Conservation (phyloP, 2,888 invertebrate genomes). For the Masnerella sp. region DNA sequence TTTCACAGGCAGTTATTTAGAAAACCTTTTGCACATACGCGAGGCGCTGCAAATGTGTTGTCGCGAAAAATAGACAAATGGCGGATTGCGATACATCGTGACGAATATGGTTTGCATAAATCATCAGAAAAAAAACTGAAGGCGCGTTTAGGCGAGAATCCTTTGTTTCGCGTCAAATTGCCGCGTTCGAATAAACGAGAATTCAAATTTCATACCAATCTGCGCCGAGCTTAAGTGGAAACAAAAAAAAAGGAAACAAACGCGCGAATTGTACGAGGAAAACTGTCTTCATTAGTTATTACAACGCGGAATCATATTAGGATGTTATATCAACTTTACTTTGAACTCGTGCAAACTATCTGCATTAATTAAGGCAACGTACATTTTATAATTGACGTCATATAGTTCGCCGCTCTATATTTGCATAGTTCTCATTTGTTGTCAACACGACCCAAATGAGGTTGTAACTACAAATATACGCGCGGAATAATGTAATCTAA, state of each 20-base stretch:
- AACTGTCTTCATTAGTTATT: conserved; percentile 40
- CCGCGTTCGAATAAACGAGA: conserved; percentile 21
- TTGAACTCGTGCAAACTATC: conserved; percentile 42
- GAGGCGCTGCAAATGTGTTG: conserved; percentile 33
- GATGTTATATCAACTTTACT: conserved; percentile 28
- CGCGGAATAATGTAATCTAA: conserved; percentile 20
- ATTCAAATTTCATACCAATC: conserved; percentile 44
- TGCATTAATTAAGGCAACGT: conserved; percentile 32
- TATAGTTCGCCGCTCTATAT: conserved; percentile 27
- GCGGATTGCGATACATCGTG: conserved; percentile 36
- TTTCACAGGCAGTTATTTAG: conserved; percentile 49
- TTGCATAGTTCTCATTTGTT: conserved; percentile 35
- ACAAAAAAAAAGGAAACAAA: conserved; percentile 1
- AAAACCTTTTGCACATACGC: conserved; percentile 40
- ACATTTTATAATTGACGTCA: conserved; percentile 33
- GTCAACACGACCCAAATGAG: conserved; percentile 15
- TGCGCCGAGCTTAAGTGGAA: neutral
- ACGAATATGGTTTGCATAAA: conserved; percentile 49
- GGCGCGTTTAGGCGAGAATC: conserved; percentile 20
- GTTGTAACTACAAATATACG: conserved; percentile 21
- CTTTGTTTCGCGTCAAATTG: conserved; percentile 34
- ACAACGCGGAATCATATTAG: conserved; percentile 26
- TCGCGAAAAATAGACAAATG: conserved; percentile 28
- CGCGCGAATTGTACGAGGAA: neutral
- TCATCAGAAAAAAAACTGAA: conserved; percentile 25